Percentiles rank a stretch among this genome's conserved stretches.
Evolutionary conservation across 35 echinoderm and acorn worm genomes (phyloP).

Genomic region (Amphiura filiformis): DNA sequence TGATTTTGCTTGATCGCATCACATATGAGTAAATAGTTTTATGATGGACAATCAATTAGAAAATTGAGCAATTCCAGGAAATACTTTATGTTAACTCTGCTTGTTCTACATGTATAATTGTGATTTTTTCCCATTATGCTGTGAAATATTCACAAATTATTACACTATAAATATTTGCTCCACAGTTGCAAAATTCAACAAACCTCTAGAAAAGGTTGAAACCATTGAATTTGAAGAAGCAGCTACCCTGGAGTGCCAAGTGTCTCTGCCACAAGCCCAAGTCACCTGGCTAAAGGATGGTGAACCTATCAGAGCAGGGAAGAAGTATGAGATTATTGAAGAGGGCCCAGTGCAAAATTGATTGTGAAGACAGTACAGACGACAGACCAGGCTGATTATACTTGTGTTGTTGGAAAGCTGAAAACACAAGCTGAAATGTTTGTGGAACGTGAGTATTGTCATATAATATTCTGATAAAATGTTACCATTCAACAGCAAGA

Average conservation of each 20-base stretch:
- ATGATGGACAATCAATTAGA: too few species aligned
- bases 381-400: constrained; percentile 55
- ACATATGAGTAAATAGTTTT: too few species aligned
- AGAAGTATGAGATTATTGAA: constrained; percentile 44
- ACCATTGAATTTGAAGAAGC: constrained; percentile 34
- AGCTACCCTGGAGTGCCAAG: constrained; percentile 51
- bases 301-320: constrained; percentile 31
- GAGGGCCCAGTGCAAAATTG: constrained; percentile 35
- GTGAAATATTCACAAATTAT: too few species aligned
- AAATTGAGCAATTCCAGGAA: too few species aligned
- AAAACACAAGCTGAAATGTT: constrained; percentile 44
- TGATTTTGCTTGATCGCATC: too few species aligned
- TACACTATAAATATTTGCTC: background rate
- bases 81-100: too few species aligned
- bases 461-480: background rate
- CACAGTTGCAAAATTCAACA: constrained; percentile 30
- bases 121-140: background rate
- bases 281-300: constrained; percentile 65
- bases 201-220: constrained; percentile 8
- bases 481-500: too few species aligned
- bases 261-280: constrained; percentile 40
- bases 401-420: constrained; percentile 42
- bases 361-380: constrained; percentile 15
- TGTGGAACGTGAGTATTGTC: constrained; percentile 52
- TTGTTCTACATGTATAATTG: too few species aligned